Base-by-base conservation (phyloP, 2,113 vertebrate species). In the Cavia aperea region DNA sequence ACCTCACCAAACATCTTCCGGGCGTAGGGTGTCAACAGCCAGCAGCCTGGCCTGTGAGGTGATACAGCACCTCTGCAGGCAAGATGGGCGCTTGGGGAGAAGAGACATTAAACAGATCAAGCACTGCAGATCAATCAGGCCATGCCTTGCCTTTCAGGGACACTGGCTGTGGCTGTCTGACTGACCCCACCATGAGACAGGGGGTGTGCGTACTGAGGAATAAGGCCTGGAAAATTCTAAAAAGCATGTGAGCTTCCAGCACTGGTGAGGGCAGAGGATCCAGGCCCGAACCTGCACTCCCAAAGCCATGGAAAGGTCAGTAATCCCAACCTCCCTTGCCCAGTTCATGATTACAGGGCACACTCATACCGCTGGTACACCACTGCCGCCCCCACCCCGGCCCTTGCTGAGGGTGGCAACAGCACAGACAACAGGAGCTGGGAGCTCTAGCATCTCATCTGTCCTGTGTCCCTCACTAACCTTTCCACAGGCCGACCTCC, bases 81-180 rank as follows among this genome's bases (percentile, higher is more conserved):
- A 2, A 70, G 79, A 96, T 93, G 93, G 92, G 91, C 26, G 36
- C 91, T 62, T 10, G n/a, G 92, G 93, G 92, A 96, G 60, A 81
- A 88, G 92, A 82, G 89, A 93, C 96, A 90, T 95, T 86, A 91
- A 94, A 79, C 87, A 89, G 51, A 96, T 83, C 87, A 83, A 8
- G 91, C 29, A 0, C 83, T 24, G 70, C 87, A 89, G 88, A 96
- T 96, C 96, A 93, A 86, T 96, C 96, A 96, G 85, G 65, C 54
- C 81, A 79, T 54, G 92, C 79, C 62, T 13, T 2, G 91, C 63
- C 86, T 88, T 84, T 54, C 56, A 56, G 81, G 87, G 89, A 89
- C 91, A 7, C 6, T 2, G 51, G 51, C 43, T 12, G 15, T 11
- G 29, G 75, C 77, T 36, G 49, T 51, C 90, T 24, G 5, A 63